Base-by-base conservation (phyloP, 2,113 vertebrate species). In the Nematolebias whitei region DNA sequence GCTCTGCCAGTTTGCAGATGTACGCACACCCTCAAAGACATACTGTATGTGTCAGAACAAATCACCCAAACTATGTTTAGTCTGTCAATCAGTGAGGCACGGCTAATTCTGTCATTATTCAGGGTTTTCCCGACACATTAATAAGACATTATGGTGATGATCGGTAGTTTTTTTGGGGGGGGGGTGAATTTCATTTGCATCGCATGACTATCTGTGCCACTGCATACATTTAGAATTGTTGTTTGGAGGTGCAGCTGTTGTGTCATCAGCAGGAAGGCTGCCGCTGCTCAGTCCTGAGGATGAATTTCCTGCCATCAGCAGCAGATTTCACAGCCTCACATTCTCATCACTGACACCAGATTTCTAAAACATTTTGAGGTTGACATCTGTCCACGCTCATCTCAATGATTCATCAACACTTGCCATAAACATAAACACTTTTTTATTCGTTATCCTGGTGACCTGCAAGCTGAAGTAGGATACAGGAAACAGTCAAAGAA, bases 71-170 rank as follows among this genome's bases (percentile, higher is more conserved):
- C 63, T 82, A 63, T 55, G 63, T 73, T 71, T 20, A 15, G 48
- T 50, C 40, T 81, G 84, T 82, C 87, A 80, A 18, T 85, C 71
- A 75, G 63, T 9, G 19, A 29, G 0, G 15, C 44, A 29, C 9
- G 9, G 50, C 52, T 38, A 48, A 61, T 38, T 67, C 55, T 19
- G 32, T 65, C 54, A 58, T 24, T 67, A 60, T 80, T 76, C 54
- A 15, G 16, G 23, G 20, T 52, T 68, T 60, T 63, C 49, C 32
- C 12, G 11, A 19, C 61, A n/a, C 58, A 24, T 53, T 54, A 43
- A 26, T 58, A 29, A 66, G 66, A 20, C 5, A 57, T n/a, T 29
- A 49, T 44, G 24, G 18, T 45, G 35, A 53, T 29, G n/a, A 55
- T 79, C 78, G 78, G 40, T 19, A n/a, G 2, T 50, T 50, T 58